phyloP scores from a whole-genome alignment of 2,888 invertebrate genomes.

The Calameuta filiformis region DNA sequence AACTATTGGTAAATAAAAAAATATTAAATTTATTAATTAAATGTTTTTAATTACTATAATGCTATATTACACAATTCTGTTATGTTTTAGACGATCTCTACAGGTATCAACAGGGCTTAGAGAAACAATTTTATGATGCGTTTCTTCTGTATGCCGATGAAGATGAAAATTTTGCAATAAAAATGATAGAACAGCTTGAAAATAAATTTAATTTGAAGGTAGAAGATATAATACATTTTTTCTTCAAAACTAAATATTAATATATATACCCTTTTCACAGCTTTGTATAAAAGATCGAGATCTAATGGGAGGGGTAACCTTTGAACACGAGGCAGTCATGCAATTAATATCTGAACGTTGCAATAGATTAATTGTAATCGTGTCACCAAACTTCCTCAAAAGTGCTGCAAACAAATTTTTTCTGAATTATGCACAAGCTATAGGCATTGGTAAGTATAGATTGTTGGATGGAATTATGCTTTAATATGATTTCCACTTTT shows the following conservation, averaged over 20 bases:
- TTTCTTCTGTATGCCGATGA: slow-evolving; percentile 81
- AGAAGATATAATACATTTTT: slow-evolving; percentile 24
- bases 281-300: slow-evolving; percentile 81
- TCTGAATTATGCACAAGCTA: slow-evolving; percentile 81
- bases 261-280: slow-evolving; percentile 62
- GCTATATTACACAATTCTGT: not conserved
- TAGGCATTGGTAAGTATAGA: slow-evolving; percentile 77
- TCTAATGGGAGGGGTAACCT: slow-evolving; percentile 76
- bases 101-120: slow-evolving; percentile 65
- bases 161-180: slow-evolving; percentile 77
- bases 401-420: slow-evolving; percentile 83
- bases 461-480: slow-evolving; percentile 7
- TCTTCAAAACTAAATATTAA: slow-evolving; percentile 6
- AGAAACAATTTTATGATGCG: slow-evolving; percentile 79
- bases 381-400: slow-evolving; percentile 80
- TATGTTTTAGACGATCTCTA: slow-evolving; percentile 69
- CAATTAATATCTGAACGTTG: slow-evolving; percentile 82
- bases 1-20: slow-evolving; percentile 49
- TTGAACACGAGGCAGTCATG: slow-evolving; percentile 79
- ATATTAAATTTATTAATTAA: not conserved
- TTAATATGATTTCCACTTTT: slow-evolving; percentile 4
- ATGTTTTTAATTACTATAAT: not conserved
- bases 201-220: slow-evolving; percentile 74
- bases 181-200: slow-evolving; percentile 74
- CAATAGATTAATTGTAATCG: slow-evolving; percentile 80